A percentile compares a stretch with the other conserved stretches of the same genome.
These are phyloP conservation scores for Magallana gigas DNA, from an alignment of 1,140 invertebrate genomes.

Conservation along the genomic window DNA sequence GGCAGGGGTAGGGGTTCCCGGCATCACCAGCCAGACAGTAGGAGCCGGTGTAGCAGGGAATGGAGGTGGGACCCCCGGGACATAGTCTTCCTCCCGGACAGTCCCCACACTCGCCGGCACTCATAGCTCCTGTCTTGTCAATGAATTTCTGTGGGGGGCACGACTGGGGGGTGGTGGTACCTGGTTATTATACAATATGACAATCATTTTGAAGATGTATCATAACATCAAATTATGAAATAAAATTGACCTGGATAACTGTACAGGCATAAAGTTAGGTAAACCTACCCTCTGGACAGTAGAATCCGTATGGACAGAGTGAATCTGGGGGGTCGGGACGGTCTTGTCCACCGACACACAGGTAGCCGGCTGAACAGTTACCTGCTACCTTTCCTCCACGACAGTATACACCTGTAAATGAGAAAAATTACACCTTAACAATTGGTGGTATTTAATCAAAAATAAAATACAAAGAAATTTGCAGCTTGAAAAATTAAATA, in stretches of 20 bases:
- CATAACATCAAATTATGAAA: too few relatives aligned
- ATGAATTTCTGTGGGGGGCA: slow-evolving; percentile 71
- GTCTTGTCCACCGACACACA: slow-evolving; percentile 66
- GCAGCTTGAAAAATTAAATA: too few relatives aligned
- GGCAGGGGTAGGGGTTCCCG: slow-evolving; percentile 63
- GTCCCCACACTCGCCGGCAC: slow-evolving; percentile 67
- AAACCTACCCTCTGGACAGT: slow-evolving; percentile 70
- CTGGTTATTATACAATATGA: slow-evolving; percentile 37
- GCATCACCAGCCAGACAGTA: slow-evolving; percentile 67
- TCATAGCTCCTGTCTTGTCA: slow-evolving; percentile 70
- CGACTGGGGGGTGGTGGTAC: slow-evolving; percentile 57
- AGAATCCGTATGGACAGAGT: slow-evolving; percentile 75
- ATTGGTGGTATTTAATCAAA: too few relatives aligned
- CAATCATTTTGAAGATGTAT: too few relatives aligned
- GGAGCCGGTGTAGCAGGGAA: slow-evolving; percentile 72
- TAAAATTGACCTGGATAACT: too few relatives aligned
- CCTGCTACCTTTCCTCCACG: slow-evolving; percentile 71
- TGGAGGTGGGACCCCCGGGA: slow-evolving; percentile 70
- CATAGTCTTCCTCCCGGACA: slow-evolving; percentile 76
- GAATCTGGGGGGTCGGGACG: slow-evolving; percentile 66
- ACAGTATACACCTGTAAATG: slow-evolving; percentile 74
- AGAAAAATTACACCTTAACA: neutral
- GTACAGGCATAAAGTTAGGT: neutral
- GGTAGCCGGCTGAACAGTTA: slow-evolving; percentile 73
- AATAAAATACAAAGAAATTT: too few relatives aligned